Percentiles rank a stretch among this genome's conserved stretches.
Evolutionary conservation across 1,140 invertebrate genomes (phyloP).

Genomic region (Cydia splendana): DNA sequence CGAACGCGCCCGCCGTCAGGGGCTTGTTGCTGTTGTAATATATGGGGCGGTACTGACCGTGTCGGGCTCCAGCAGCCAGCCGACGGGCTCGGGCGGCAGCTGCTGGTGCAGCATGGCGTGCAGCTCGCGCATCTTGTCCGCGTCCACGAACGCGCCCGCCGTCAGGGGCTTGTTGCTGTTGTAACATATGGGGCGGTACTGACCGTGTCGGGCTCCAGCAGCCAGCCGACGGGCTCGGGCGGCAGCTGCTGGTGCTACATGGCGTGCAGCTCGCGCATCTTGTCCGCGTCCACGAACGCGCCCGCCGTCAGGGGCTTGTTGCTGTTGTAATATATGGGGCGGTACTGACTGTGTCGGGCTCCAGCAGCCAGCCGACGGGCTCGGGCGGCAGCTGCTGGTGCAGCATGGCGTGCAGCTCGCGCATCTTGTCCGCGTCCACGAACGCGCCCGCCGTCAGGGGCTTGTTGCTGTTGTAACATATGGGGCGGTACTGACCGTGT

Average conservation of each 20-base stretch:
- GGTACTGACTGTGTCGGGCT: too few relatives aligned
- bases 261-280: slow-evolving; percentile 28
- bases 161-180: too few relatives aligned
- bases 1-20: slow-evolving; percentile 44
- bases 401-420: too few relatives aligned
- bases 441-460: slow-evolving; percentile 62
- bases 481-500: slow-evolving; percentile 45
- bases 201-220: slow-evolving; percentile 44
- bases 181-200: slow-evolving; percentile 36
- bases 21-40: slow-evolving; percentile 49
- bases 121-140: slow-evolving; percentile 43
- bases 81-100: slow-evolving; percentile 65
- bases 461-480: slow-evolving; percentile 48
- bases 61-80: slow-evolving; percentile 53
- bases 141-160: slow-evolving; percentile 46
- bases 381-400: too few relatives aligned
- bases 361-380: too few relatives aligned
- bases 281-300: too few relatives aligned
- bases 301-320: too few relatives aligned
- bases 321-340: too few relatives aligned
- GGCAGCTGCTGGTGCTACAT: slow-evolving; percentile 62
- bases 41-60: slow-evolving; percentile 39
- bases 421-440: too few relatives aligned
- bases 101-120: slow-evolving; percentile 62
- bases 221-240: slow-evolving; percentile 65